Evolutionary conservation across 2,113 vertebrate species (phyloP).

Genomic region (Albula glossodonta): DNA sequence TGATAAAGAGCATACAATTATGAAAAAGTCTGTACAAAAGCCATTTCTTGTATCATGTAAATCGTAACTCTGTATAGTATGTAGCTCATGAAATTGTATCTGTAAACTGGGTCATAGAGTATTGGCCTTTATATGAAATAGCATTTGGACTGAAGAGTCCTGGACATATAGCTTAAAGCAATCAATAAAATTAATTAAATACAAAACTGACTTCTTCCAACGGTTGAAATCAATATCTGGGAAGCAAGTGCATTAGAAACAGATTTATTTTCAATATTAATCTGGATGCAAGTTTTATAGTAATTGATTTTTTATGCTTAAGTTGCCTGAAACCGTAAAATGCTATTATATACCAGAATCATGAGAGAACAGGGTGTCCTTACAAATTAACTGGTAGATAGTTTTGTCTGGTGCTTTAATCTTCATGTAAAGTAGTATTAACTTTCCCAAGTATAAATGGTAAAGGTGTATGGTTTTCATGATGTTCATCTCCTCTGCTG

Average conservation of each 20-base stretch:
- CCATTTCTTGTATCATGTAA: neutral
- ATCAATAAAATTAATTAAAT: conserved; percentile 69
- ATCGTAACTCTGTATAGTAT: neutral
- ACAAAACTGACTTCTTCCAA: conserved; percentile 57
- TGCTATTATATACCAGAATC: conserved; percentile 65
- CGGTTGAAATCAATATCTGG: conserved; percentile 64
- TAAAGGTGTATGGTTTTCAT: no score
- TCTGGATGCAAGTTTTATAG: conserved; percentile 58
- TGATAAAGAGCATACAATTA: neutral
- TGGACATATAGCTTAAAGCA: conserved; percentile 54
- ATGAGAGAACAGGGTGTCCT: conserved; percentile 29
- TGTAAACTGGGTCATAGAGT: conserved; percentile 41
- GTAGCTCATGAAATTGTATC: conserved; percentile 57
- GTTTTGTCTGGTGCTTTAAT: neutral
- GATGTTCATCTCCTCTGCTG: neutral
- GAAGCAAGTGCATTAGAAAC: conserved; percentile 55
- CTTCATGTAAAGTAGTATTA: neutral
- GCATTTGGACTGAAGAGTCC: conserved; percentile 53
- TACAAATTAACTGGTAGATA: neutral
- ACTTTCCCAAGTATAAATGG: neutral
- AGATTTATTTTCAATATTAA: conserved; percentile 65
- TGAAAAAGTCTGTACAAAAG: neutral
- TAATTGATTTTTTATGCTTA: conserved; percentile 68
- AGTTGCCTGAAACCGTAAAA: conserved; percentile 65
- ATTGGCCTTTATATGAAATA: conserved; percentile 54